Evolutionary conservation across 2,888 invertebrate species (phyloP).

Genomic region (Kuschelorhynchus macadamiae): DNA sequence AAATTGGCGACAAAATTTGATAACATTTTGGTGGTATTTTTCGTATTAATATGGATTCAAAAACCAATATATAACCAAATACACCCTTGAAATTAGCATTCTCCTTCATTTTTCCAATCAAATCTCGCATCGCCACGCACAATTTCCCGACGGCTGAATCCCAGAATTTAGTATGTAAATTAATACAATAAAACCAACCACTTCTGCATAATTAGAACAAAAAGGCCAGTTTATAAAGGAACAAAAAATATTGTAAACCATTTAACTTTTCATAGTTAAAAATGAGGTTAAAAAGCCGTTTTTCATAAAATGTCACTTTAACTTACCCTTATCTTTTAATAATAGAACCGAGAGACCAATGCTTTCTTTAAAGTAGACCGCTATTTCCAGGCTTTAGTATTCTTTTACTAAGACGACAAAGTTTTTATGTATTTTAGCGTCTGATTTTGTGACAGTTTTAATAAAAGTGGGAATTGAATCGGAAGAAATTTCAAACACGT

Average conservation of each 20-base stretch:
- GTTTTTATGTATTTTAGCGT: neutral
- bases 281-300: constrained; percentile 24
- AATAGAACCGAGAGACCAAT: constrained; percentile 8
- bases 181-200: neutral
- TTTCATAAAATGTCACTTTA: constrained; percentile 20
- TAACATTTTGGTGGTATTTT: too few relatives aligned
- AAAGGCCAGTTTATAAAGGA: constrained; percentile 6
- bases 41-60: too few relatives aligned
- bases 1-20: too few relatives aligned
- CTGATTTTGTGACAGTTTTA: constrained; percentile 4
- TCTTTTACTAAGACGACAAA: constrained; percentile 9
- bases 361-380: constrained; percentile 1
- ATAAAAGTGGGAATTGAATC: too few relatives aligned
- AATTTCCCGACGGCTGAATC: too few relatives aligned
- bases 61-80: too few relatives aligned
- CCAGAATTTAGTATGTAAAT: neutral
- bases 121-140: too few relatives aligned
- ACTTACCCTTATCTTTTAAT: constrained; percentile 20
- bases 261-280: constrained; percentile 10
- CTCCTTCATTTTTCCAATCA: too few relatives aligned
- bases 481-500: too few relatives aligned
- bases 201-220: neutral
- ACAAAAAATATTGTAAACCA: neutral
- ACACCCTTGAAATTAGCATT: too few relatives aligned
- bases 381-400: constrained; percentile 6